Evolutionary conservation across 2,113 vertebrate species (phyloP).

Genomic region (Condylura cristata): DNA sequence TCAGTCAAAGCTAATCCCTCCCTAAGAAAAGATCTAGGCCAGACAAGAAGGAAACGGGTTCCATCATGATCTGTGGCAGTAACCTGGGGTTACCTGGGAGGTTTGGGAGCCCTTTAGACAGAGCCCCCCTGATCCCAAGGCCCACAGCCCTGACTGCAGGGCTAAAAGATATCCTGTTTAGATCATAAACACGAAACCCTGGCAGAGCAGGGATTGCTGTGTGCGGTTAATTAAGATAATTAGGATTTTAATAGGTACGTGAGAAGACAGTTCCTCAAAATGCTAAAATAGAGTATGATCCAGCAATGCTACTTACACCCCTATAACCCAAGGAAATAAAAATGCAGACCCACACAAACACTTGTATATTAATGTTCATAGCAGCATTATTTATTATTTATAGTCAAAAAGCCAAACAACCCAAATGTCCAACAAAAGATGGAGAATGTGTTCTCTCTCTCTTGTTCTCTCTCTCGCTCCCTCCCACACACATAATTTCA

Average conservation of each 20-base stretch:
- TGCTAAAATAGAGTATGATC: not conserved
- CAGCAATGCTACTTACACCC: not conserved
- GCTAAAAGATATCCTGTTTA: conserved; percentile 74
- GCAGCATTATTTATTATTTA: not conserved
- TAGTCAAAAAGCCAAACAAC: not conserved
- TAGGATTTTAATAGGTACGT: conserved; percentile 20
- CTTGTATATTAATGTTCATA: not conserved
- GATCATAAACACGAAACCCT: conserved; percentile 67
- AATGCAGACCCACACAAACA: not conserved
- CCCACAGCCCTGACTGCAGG: conserved; percentile 39
- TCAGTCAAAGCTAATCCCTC: conserved; percentile 11
- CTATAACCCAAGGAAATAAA: not conserved
- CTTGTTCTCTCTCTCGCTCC: not conserved
- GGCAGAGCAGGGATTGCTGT: conserved; percentile 48
- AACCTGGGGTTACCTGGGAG: conserved; percentile 54
- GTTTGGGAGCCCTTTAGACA: conserved; percentile 66
- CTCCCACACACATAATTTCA: not conserved
- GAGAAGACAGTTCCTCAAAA: conserved; percentile 33
- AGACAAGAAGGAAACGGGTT: conserved; percentile 41
- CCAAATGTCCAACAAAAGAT: not conserved
- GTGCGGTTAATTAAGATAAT: not conserved
- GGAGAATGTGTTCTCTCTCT: not conserved
- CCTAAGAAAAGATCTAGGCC: conserved; percentile 37
- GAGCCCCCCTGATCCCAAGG: conserved; percentile 52
- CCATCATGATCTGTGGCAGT: conserved; percentile 7